phyloP scores from a whole-genome alignment of 2,797 vertebrate species.

The Crocidura indochinensis region DNA sequence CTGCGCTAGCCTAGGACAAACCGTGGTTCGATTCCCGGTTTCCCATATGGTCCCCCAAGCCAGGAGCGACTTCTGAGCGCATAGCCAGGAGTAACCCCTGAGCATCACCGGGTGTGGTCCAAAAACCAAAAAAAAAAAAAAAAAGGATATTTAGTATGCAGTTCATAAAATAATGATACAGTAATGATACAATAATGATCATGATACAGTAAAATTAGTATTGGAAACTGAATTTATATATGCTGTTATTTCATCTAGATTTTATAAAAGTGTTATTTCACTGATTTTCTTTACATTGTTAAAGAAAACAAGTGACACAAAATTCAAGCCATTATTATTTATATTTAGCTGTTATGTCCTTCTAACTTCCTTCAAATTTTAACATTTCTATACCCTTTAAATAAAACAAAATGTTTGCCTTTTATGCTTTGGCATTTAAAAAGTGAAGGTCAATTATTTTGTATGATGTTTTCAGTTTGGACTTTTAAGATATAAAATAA shows the following conservation, averaged over 20 bases:
- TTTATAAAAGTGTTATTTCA: background rate
- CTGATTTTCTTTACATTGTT: constrained; percentile 5
- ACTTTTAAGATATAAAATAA: background rate
- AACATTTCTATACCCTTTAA: background rate
- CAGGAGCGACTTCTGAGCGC: too few species aligned
- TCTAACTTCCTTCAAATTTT: background rate
- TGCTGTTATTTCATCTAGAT: constrained; percentile 13
- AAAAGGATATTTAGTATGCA: too few species aligned
- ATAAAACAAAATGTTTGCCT: background rate
- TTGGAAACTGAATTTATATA: constrained; percentile 44
- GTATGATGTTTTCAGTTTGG: background rate
- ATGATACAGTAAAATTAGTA: constrained; percentile 43
- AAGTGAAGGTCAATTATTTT: background rate
- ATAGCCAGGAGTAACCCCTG: too few species aligned
- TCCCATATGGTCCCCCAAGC: too few species aligned
- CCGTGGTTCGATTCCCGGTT: too few species aligned
- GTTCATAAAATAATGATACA: background rate
- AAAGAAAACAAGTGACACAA: background rate
- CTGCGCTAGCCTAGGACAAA: too few species aligned
- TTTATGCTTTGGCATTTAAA: background rate
- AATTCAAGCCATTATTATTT: background rate
- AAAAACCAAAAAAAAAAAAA: too few species aligned
- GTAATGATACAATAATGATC: too few species aligned
- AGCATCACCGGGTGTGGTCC: too few species aligned
- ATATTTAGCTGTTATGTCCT: background rate